Conservation (phyloP, 2,113 vertebrate species). For the Tragelaphus scriptus region DNA sequence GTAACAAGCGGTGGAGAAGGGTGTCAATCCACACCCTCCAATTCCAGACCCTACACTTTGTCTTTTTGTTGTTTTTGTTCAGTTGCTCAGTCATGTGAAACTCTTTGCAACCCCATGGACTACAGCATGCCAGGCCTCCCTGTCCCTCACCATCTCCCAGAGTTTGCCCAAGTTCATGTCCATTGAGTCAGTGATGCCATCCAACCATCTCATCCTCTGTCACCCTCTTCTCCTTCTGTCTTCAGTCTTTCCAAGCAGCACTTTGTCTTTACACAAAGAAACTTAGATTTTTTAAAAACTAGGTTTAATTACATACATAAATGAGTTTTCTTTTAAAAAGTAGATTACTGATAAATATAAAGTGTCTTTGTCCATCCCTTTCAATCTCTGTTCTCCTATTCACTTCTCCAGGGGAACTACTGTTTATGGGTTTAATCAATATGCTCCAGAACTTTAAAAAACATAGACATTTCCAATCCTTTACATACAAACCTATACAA, state of each 20-base stretch:
- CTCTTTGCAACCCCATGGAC: background rate
- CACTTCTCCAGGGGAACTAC: background rate
- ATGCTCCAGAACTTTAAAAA: background rate
- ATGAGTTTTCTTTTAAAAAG: background rate
- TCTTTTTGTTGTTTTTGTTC: background rate
- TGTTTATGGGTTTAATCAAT: background rate
- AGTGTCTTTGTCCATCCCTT: background rate
- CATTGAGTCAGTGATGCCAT: background rate
- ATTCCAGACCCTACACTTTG: background rate
- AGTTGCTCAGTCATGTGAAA: background rate
- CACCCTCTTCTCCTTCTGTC: background rate
- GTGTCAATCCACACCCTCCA: background rate
- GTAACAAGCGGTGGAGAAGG: background rate
- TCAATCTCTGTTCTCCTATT: background rate
- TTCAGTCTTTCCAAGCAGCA: background rate
- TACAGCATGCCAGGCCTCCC: background rate
- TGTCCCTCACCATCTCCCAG: background rate
- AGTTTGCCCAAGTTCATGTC: background rate
- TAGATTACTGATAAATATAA: background rate
- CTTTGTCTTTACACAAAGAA: background rate
- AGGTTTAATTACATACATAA: background rate
- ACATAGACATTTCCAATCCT: background rate
- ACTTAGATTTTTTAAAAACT: background rate
- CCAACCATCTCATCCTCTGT: background rate
- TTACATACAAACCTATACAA: background rate